These are phyloP conservation scores for Chouioia cunea DNA, from an alignment of 2,888 invertebrate genomes.

Conservation along the genomic window DNA sequence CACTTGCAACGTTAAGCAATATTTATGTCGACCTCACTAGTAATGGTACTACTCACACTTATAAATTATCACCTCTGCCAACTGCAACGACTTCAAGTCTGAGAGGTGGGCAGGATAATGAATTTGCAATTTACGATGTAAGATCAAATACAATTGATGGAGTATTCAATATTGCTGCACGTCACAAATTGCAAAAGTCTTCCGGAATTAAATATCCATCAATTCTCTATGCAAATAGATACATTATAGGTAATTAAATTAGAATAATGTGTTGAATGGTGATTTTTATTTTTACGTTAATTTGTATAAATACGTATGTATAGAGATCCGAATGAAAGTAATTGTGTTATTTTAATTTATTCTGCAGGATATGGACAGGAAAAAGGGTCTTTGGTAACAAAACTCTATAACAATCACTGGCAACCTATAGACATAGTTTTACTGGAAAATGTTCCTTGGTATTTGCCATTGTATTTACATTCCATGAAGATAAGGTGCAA, in stretches of 20 bases:
- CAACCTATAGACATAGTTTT: conserved; percentile 81
- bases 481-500: conserved; percentile 79
- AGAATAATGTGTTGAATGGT: neutral
- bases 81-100: conserved; percentile 72
- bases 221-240: conserved; percentile 81
- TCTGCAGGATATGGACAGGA: conserved; percentile 89
- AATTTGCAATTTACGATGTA: conserved; percentile 81
- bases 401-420: conserved; percentile 86
- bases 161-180: conserved; percentile 79
- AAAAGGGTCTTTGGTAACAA: conserved; percentile 88
- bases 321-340: neutral
- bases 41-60: conserved; percentile 73
- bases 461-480: conserved; percentile 89
- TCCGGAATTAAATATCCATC: conserved; percentile 76
- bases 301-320: neutral
- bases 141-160: conserved; percentile 66
- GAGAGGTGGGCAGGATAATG: conserved; percentile 78
- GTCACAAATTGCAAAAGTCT: conserved; percentile 69
- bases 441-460: conserved; percentile 93
- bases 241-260: conserved; percentile 73
- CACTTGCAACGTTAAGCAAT: conserved; percentile 81
- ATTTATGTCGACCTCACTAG: conserved; percentile 85
- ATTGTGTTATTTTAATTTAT: conserved; percentile 25
- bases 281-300: neutral
- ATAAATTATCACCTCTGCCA: conserved; percentile 76